These are phyloP conservation scores for Cephonodes hylas DNA, from an alignment of 2,888 invertebrate genomes.

Conservation along the genomic window DNA sequence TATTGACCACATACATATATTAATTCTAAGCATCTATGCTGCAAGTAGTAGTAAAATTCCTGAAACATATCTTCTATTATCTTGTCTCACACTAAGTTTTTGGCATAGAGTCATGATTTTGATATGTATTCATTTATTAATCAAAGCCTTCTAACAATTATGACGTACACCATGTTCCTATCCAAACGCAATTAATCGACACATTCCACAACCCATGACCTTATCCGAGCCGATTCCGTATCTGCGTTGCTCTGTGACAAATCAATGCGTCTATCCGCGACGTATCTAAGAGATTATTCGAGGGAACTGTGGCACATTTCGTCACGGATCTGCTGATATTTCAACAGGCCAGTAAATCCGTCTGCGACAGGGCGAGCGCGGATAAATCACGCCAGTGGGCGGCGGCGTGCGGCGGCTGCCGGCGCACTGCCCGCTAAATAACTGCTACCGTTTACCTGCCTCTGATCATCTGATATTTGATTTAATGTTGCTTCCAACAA, in stretches of 20 bases:
- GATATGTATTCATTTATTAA: too few relatives aligned
- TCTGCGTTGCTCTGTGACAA: slow-evolving; percentile 24
- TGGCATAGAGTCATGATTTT: too few relatives aligned
- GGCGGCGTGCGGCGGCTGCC: slow-evolving; percentile 47
- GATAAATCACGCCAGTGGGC: slow-evolving; percentile 77
- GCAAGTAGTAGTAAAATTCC: too few relatives aligned
- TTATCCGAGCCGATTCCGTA: slow-evolving; percentile 6
- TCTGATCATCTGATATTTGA: slow-evolving; percentile 78
- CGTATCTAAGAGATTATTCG: slow-evolving; percentile 37
- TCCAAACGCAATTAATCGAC: neutral
- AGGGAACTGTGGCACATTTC: slow-evolving; percentile 51
- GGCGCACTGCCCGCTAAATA: slow-evolving; percentile 61
- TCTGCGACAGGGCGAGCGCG: slow-evolving; percentile 43
- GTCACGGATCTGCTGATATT: slow-evolving; percentile 70
- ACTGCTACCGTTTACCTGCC: slow-evolving; percentile 78
- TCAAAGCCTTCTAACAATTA: too few relatives aligned
- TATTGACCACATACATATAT: too few relatives aligned
- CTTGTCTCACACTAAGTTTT: too few relatives aligned
- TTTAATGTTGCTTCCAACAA: slow-evolving; percentile 65
- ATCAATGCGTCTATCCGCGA: slow-evolving; percentile 29
- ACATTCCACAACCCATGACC: neutral
- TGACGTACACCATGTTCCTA: too few relatives aligned
- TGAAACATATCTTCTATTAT: too few relatives aligned
- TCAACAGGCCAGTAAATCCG: slow-evolving; percentile 67
- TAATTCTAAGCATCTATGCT: too few relatives aligned